Evolutionary conservation across 1,140 invertebrate species (phyloP), one percentile per base, ranked within the genome.

Genomic region (Drosophila takahashii): DNA sequence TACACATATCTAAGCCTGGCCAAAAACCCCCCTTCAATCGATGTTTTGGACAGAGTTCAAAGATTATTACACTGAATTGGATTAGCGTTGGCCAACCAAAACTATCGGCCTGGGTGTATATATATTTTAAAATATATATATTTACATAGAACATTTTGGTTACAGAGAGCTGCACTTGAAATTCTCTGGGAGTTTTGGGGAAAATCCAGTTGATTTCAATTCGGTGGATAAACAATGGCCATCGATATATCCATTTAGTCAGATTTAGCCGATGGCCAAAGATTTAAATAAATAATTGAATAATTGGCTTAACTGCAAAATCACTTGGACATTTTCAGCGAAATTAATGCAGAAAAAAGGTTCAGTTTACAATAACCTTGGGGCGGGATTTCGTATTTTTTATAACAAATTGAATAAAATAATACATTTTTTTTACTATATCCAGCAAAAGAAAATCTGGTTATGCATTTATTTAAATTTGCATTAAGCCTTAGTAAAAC

Each of bases 1-100:
- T 22, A n/a, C 27, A 34, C n/a, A 39, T n/a, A 37, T 39, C 15
- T 34, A 51, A 48, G 32, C 26, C 50, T 32, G 26, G 26, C 15
- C 10, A 51, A 11, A 3, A 34, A 16, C 3, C 11, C 27, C 32
- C 37, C 47, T 29, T 18, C 26, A 15, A 16, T 48, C 39, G 32
- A 29, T 76, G 41, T 51, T 77, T 67, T 58, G 50, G 62, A 69
- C 74, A 56, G 54, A 51, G 53, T 69, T 77, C 51, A 76, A 77
- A 77, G 73, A 77, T 77, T 77, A 77, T 77, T 56, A 59, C 54
- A 77, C 57, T 69, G 48, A 77, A 77, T 77, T 76, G 72, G 74
- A 76, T 76, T 76, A 76, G 71, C 44, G 72, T 52, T 53, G 53
- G 61, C 29, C 50, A 57, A 41, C 53, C 52, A 54, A 37, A 29